Evolutionary conservation across 2,113 vertebrate genomes (phyloP).

Genomic region (Aplodontia rufa): DNA sequence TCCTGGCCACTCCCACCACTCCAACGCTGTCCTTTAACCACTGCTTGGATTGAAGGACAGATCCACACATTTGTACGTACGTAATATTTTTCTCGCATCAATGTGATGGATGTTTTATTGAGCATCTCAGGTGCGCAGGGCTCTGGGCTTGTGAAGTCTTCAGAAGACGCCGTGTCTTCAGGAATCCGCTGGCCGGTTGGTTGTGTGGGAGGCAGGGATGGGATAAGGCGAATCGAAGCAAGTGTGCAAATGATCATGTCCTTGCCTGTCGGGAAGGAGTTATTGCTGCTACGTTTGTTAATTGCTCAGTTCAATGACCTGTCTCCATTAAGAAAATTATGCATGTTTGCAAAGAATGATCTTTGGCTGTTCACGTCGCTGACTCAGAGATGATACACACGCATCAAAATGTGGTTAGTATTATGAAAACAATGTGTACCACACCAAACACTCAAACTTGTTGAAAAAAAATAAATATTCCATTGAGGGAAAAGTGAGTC

Average conservation of each 20-base stretch:
- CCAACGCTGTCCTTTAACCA: too few species aligned
- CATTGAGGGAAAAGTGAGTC: neutral
- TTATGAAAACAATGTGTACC: neutral
- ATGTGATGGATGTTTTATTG: neutral
- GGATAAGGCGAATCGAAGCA: neutral
- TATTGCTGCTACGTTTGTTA: neutral
- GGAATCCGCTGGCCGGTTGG: neutral
- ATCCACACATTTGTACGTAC: fast-evolving
- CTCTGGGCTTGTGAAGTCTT: neutral
- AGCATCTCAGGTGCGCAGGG: neutral
- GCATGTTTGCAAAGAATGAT: neutral
- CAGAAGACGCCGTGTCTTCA: neutral
- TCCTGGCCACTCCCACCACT: neutral
- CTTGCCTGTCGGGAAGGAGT: neutral
- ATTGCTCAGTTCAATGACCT: neutral
- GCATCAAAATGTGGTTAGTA: too few species aligned
- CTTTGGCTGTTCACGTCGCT: neutral
- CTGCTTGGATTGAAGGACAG: neutral
- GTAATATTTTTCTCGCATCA: neutral
- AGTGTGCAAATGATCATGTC: neutral
- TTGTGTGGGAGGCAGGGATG: neutral
- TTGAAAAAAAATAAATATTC: neutral
- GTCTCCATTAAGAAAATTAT: neutral
- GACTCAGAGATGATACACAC: neutral
- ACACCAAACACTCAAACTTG: too few species aligned